Base-by-base conservation (phyloP, 2,888 invertebrate species). In the Allygus modestus region DNA sequence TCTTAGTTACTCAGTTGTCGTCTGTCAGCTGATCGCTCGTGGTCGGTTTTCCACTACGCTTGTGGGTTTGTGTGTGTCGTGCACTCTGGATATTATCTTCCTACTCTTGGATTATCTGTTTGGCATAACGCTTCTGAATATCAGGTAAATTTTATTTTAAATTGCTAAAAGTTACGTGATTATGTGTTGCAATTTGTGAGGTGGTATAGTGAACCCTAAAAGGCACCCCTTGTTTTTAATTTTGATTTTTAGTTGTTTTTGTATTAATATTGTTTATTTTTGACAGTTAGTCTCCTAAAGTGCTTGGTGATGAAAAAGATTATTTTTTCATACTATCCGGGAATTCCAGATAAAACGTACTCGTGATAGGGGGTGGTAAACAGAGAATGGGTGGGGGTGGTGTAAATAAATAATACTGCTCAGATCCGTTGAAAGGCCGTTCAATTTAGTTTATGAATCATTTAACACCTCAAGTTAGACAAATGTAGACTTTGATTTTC, bases 1-100 rank as follows among this genome's bases (percentile, higher is more conserved):
- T 77, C 77, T 77, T 77, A 77, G 51, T 77, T 77, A 77, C 77
- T 77, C 77, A 77, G 77, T 77, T 33, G 51, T 77, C 46, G 26
- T 12, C 43, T 26, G 73, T 51, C 77, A 77, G 77, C 77, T 77
- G 77, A 20, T 77, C 77, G 51, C 51, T 4, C 9, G 51, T 33
- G 77, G 26, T 37, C 73, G 20, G 20, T 28, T 28, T 5, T 75
- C 75, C 20, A 28, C 54, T n/a, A 28, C n/a, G 26, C 5, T 15
- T 43, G 28, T 23, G 26, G 23, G 54, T 73, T 51, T 54, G 77
- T 77, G 77, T 77, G 77, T 51, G 26, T 17, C 28, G 77, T 77
- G 77, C 77, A 33, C 46, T 43, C 26, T 46, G 77, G 51, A 77
- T 77, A 9, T 71, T 41, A 51, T 43, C 77, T 26, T 37, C 17